Evolutionary conservation across 2,797 vertebrate species (phyloP).

Genomic region (Argentina silus): DNA sequence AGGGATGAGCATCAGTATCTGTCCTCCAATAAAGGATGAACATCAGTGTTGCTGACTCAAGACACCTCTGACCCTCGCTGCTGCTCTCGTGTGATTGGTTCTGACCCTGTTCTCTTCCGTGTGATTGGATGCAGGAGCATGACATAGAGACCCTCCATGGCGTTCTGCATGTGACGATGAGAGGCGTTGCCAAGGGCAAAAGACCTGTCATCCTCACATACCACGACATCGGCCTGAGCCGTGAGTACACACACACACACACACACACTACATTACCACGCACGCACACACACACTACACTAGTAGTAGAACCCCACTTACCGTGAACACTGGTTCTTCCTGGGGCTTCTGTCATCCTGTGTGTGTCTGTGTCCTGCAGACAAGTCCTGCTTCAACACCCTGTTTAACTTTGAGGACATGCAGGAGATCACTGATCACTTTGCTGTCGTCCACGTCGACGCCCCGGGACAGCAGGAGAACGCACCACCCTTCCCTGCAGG

Average conservation of each 20-base stretch:
- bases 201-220: constrained; percentile 94
- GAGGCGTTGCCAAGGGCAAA: constrained; percentile 88
- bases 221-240: constrained; percentile 96
- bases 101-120: not conserved
- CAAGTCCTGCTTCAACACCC: constrained; percentile 95
- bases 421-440: constrained; percentile 95
- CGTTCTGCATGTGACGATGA: constrained; percentile 91
- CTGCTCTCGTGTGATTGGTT: too few relatives aligned
- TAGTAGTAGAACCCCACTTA: too few relatives aligned
- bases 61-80: too few relatives aligned
- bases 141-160: constrained; percentile 92
- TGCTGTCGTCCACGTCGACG: constrained; percentile 92
- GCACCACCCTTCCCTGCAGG: constrained; percentile 88
- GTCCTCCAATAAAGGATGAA: too few relatives aligned
- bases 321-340: too few relatives aligned
- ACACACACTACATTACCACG: not conserved
- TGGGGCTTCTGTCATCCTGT: too few relatives aligned
- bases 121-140: constrained; percentile 83
- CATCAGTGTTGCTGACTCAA: too few relatives aligned
- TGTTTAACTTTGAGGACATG: constrained; percentile 98
- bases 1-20: too few relatives aligned
- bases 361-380: constrained; percentile 70
- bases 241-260: constrained; percentile 76
- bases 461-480: constrained; percentile 93
- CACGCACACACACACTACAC: not conserved